Conservation (phyloP, 2,797 vertebrate genomes). For the Alosa sapidissima region DNA sequence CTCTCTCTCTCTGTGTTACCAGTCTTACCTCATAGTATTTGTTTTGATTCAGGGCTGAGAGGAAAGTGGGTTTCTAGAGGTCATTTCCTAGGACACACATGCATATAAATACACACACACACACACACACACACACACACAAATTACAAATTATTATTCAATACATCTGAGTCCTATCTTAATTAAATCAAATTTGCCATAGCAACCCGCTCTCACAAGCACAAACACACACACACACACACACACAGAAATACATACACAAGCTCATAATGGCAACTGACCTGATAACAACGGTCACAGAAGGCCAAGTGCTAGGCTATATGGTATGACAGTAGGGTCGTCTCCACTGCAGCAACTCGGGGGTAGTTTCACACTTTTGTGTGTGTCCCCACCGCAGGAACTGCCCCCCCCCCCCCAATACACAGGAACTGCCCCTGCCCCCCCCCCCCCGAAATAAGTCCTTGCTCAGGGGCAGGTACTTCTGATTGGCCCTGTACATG, state of each 20-base stretch:
- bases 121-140: constrained; percentile 3
- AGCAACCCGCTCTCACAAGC: background rate
- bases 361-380: no score
- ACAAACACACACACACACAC: background rate
- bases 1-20: background rate
- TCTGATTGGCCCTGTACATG: no score
- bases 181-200: background rate
- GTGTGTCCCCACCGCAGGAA: no score
- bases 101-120: background rate
- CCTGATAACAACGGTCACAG: no score
- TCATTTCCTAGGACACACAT: background rate
- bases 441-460: no score
- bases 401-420: no score
- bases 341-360: no score
- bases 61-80: background rate
- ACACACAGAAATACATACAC: background rate
- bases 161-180: background rate
- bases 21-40: background rate
- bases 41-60: background rate
- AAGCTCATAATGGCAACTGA: background rate
- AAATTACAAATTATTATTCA: background rate
- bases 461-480: no score
- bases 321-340: no score
- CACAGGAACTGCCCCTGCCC: no score
- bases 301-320: no score